These are phyloP conservation scores for Drosophila formosana DNA, from an alignment of 2,888 invertebrate species.

Conservation along the genomic window DNA sequence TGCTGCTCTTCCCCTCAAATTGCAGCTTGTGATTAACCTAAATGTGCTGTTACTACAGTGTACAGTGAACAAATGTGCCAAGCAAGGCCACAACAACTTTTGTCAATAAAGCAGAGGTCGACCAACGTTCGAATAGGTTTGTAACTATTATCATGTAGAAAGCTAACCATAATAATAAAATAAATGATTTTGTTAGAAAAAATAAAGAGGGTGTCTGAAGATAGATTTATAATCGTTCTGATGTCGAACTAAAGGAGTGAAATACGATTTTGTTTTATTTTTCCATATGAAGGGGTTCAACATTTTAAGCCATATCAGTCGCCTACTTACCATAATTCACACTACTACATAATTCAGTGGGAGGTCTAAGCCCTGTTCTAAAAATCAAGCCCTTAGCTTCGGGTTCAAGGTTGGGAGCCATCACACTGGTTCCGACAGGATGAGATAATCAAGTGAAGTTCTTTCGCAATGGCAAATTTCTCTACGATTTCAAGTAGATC, in stretches of 20 bases:
- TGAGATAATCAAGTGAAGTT: too few relatives aligned
- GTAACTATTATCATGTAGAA: conserved; percentile 33
- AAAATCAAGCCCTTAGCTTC: too few relatives aligned
- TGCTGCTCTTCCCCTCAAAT: conserved; percentile 21
- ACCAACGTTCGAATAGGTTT: conserved; percentile 50
- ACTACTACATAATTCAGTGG: too few relatives aligned
- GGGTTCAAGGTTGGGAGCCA: too few relatives aligned
- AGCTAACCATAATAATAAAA: conserved; percentile 24
- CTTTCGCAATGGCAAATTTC: too few relatives aligned
- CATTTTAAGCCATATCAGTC: too few relatives aligned
- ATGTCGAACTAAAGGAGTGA: neutral
- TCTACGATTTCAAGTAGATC: conserved; percentile 1
- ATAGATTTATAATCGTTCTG: neutral
- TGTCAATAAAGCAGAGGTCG: conserved; percentile 45
- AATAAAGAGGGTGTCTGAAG: neutral
- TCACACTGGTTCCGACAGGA: too few relatives aligned
- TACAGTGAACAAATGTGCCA: conserved; percentile 69
- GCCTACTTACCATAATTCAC: too few relatives aligned
- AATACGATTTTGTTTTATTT: neutral
- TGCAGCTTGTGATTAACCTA: conserved; percentile 39
- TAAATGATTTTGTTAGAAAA: conserved; percentile 35
- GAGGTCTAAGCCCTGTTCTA: too few relatives aligned
- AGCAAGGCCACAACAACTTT: conserved; percentile 42
- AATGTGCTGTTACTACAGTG: conserved; percentile 40
- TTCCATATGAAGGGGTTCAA: too few relatives aligned